Percentiles rank a stretch among this genome's conserved stretches.
These are phyloP conservation scores for Sceloporus tristichus DNA, from an alignment of 2,113 vertebrate species.

Conservation along the genomic window DNA sequence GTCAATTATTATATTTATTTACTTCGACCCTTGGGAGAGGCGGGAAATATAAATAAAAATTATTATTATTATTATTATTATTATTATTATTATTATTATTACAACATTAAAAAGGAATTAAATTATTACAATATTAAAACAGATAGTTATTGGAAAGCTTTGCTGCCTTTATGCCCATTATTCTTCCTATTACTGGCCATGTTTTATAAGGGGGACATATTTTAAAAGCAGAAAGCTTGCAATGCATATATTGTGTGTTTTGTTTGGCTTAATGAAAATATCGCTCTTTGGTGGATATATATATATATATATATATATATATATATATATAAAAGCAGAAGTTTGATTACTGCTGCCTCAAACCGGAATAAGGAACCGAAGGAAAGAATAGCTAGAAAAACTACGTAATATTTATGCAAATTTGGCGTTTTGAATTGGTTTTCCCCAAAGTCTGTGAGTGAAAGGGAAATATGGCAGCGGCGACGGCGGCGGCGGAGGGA, in stretches of 20 bases:
- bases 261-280: too few species aligned
- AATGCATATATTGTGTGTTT: too few species aligned
- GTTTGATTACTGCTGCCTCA: constrained; percentile 74
- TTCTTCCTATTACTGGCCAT: not conserved
- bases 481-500: constrained; percentile 39
- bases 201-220: not conserved
- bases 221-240: too few species aligned
- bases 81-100: too few species aligned
- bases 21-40: too few species aligned
- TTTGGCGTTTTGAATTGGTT: constrained; percentile 70
- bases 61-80: not conserved
- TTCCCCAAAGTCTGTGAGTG: constrained; percentile 65
- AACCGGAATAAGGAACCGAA: constrained; percentile 43
- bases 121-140: too few species aligned
- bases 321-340: constrained; percentile 38
- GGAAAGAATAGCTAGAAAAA: constrained; percentile 66
- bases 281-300: too few species aligned
- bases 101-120: too few species aligned
- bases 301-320: not conserved
- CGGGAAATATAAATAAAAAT: not conserved
- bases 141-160: too few species aligned
- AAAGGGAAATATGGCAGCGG: constrained; percentile 59
- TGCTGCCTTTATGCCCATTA: too few species aligned
- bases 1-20: not conserved
- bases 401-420: constrained; percentile 73